Base-by-base conservation (phyloP, 1,140 invertebrate species). In the Nephila pilipes region DNA sequence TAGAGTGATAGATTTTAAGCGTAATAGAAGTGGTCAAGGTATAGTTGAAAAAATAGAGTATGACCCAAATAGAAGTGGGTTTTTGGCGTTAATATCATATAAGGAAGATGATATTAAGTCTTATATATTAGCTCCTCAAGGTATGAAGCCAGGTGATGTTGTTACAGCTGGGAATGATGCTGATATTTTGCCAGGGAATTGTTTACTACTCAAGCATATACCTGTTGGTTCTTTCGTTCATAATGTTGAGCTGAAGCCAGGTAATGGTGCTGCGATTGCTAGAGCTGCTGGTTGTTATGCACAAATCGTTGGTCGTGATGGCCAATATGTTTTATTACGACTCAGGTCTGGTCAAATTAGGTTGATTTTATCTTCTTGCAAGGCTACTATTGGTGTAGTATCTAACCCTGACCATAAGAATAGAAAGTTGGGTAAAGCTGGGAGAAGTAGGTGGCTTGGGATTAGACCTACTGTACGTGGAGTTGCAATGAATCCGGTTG, bases 31-130 rank as follows among this genome's bases (percentile, higher is more conserved):
- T 58, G 57, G 57, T 58, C 57, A 14, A 58, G 57, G 14, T 96
- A 98, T 98, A 18, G n/a, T 29, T n/a, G 29, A 69, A 25, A 22
- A 20, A 18, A 18, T 58, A 58, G 57, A 58, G 20, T 58, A 58
- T 20, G 57, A 58, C 20, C 57, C 57, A 58, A 58, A 58, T 58
- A 14, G 57, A 58, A 58, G 57, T 58, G 12, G 14, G 14, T 18
- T 18, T 58, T 18, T 58, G 12, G 55, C 55, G 5, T 57, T 57
- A 14, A 57, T 57, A 8, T 57, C 14, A 57, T 57, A 57, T 57
- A 57, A 57, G 14, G n/a, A n/a, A n/a, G 55, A 57, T 14, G 55
- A 14, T 57, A 14, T 8, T 8, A 5, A 14, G 5, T 22, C 6
- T 25, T 65, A 65, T 65, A 65, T 65, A 5, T 65, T 65, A 65